Evolutionary conservation across 2,113 vertebrate species (phyloP), one percentile per base, ranked within the genome.

Genomic region (Aspiorhynchus laticeps): DNA sequence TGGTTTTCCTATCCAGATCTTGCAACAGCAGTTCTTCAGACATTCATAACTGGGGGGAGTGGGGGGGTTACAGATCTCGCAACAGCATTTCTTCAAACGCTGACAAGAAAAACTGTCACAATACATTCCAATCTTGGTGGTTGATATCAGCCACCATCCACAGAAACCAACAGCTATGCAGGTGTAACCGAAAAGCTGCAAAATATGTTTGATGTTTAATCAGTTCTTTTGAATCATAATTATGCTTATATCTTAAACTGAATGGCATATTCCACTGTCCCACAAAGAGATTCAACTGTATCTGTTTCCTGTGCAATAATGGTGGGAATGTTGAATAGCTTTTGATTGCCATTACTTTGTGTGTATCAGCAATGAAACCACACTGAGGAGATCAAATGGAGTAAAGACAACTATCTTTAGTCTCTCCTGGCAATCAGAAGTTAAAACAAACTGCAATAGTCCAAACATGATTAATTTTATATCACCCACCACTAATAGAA

Each of bases 81-180:
- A 26, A 4, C n/a, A 76, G 9, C 9, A 19, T 6, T 46, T 1
- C 73, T 46, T 26, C 3, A 15, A 19, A 48, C 17, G 7, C 43
- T 12, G 63, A 15, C 12, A 31, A 15, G 26, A 67, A 21, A 7
- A 41, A 5, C 10, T 46, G 0, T 2, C 24, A 76, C 43, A 76
- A 0, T 0, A 15, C 0, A 19, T 15, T 1, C 24, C 43, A 76
- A 28, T 2, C 74, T 76, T 76, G 7, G 6, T 76, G n/a, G 28
- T 76, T 63, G n/a, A 61, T 36, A 26, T 61, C 8, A 77, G 5
- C 2, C 41, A 74, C 84, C 84, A 85, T 14, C 53, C 33, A 59
- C 3, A 1, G n/a, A 76, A 56, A 61, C 67, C 83, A 41, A 38
- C 36, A 12, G 41, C 1, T n/a, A 67, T 77, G 21, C 5, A 0